Percentiles rank a stretch among this genome's conserved stretches.
phyloP scores from a whole-genome alignment of 2,113 vertebrate species.

The Sorex araneus region DNA sequence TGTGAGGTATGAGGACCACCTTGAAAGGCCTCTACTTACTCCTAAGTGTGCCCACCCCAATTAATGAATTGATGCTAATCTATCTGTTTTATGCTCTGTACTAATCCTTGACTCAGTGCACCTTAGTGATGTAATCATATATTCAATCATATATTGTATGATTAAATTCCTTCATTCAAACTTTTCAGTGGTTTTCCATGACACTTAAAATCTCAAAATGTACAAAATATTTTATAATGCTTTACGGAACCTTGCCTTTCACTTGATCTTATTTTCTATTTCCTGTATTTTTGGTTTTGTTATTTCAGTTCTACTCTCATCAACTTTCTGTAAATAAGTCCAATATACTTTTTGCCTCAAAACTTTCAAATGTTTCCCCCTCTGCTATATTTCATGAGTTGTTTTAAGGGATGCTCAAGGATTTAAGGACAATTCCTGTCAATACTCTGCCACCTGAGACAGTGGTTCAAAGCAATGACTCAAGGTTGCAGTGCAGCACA shows the following conservation, averaged over 20 bases:
- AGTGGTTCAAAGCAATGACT: no score
- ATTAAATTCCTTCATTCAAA: not conserved
- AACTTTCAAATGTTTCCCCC: not conserved
- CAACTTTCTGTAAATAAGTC: not conserved
- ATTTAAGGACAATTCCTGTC: no score
- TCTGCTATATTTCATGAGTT: not conserved
- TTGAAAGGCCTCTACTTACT: no score
- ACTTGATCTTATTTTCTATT: not conserved
- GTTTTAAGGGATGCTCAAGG: no score
- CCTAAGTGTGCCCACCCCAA: no score
- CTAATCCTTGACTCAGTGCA: not conserved
- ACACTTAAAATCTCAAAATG: constrained; percentile 6
- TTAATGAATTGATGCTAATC: no score
- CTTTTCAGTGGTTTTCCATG: not conserved
- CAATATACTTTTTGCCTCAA: not conserved
- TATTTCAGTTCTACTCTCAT: not conserved
- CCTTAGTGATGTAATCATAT: not conserved
- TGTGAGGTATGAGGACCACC: no score
- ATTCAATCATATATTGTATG: not conserved
- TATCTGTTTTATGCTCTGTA: not conserved
- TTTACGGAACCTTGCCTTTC: not conserved
- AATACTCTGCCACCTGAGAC: no score
- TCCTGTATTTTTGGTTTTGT: not conserved
- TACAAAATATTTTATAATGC: not conserved
- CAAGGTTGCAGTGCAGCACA: no score